Percentiles rank a stretch among this genome's conserved stretches.
Conservation (phyloP, 2,113 vertebrate species). For the Oceanites oceanicus region DNA sequence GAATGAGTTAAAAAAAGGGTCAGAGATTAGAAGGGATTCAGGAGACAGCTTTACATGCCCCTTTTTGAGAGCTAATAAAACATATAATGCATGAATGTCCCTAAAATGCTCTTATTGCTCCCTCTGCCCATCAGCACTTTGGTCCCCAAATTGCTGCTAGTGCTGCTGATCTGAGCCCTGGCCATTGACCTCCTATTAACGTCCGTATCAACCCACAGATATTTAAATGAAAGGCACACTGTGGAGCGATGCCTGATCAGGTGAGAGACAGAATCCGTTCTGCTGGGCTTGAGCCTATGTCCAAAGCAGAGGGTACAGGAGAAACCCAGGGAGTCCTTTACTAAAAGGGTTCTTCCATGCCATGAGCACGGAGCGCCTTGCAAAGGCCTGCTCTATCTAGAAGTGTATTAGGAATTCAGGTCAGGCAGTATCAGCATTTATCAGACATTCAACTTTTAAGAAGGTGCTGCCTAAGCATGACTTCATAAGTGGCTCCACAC, state of each 20-base stretch:
- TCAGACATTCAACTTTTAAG: conserved; percentile 21
- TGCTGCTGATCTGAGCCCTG: not conserved
- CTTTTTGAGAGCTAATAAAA: not conserved
- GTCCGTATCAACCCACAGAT: not conserved
- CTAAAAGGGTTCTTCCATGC: not conserved
- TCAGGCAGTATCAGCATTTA: not conserved
- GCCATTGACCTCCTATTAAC: not conserved
- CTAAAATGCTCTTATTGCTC: not conserved
- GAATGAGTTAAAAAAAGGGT: not conserved
- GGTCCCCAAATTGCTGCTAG: not conserved
- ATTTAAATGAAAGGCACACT: not conserved
- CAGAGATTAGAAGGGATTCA: not conserved
- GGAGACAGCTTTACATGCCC: not conserved
- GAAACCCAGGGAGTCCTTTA: not conserved
- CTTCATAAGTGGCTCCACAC: conserved; percentile 22
- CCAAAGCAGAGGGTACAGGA: not conserved
- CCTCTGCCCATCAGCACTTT: not conserved
- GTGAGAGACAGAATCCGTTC: not conserved
- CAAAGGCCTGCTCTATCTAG: not conserved
- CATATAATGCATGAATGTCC: not conserved
- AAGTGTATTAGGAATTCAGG: not conserved
- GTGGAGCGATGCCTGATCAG: not conserved
- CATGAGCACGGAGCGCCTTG: not conserved
- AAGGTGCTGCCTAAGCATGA: conserved; percentile 33
- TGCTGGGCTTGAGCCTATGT: rapidly evolving